Conservation (phyloP, 2,888 invertebrate genomes). For the Thumatha senex region DNA sequence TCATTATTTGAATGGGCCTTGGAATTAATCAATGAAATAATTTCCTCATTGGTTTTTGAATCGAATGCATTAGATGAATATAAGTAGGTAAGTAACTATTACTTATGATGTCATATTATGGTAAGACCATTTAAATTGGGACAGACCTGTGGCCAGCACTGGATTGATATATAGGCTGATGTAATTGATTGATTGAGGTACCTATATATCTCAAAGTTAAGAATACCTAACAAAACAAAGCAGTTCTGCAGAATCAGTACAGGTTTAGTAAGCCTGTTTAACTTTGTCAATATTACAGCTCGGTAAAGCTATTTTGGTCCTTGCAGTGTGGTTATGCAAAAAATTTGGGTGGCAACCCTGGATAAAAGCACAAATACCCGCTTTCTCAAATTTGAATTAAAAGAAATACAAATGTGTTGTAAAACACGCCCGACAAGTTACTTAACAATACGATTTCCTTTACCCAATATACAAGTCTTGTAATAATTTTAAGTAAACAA, state of each 20-base stretch:
- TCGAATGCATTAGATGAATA: constrained; percentile 2
- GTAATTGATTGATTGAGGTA: too few relatives aligned
- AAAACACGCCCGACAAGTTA: constrained; percentile 18
- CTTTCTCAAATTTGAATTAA: constrained; percentile 15
- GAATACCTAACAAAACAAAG: too few relatives aligned
- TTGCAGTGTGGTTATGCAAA: not conserved
- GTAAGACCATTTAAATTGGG: too few relatives aligned
- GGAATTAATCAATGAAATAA: constrained; percentile 35
- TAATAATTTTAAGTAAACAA: constrained; percentile 36
- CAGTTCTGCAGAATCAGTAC: too few relatives aligned
- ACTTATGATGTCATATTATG: too few relatives aligned
- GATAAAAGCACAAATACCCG: constrained; percentile 33
- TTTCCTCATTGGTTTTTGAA: constrained; percentile 28
- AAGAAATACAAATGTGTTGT: constrained; percentile 18
- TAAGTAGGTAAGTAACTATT: not conserved
- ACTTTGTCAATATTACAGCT: too few relatives aligned
- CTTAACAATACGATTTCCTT: constrained; percentile 40
- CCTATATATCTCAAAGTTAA: too few relatives aligned
- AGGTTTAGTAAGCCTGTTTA: too few relatives aligned
- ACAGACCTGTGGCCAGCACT: too few relatives aligned
- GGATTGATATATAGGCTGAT: too few relatives aligned
- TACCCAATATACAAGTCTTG: constrained; percentile 32
- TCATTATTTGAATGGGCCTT: constrained; percentile 35
- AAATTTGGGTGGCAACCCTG: constrained; percentile 8
- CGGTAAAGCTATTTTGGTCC: too few relatives aligned